Base-by-base conservation (phyloP, 2,888 invertebrate genomes). In the Aethes cnicana region DNA sequence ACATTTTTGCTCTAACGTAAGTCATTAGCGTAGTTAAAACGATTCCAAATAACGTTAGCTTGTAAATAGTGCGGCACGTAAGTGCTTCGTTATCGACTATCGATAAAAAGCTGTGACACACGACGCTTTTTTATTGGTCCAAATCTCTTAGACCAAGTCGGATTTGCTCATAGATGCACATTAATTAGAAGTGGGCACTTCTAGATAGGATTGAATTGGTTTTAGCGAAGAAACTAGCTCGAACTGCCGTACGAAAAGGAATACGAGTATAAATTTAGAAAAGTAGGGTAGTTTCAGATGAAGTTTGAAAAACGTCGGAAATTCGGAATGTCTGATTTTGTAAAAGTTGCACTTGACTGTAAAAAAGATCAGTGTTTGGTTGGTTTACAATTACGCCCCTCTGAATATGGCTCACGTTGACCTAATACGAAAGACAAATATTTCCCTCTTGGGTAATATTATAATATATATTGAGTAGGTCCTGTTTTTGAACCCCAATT, bases 151-250 rank as follows among this genome's bases (percentile, higher is more conserved):
- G 79, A 77, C 67, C 63, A 65, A 77, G 64, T 67, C 72, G 76
- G 71, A 76, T 73, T 82, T 81, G 84, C 85, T 86, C 85, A 84
- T 84, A 85, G 82, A 67, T 75, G 83, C 85, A 85, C 84, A 67
- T 74, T 70, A 64, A 62, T 63, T 78, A 84, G 80, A 79, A 55
- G 72, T 81, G 78, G 63, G 64, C 84, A 84, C 84, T 61, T 63
- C 67, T 84, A 84, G 81, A 77, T 84, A 84, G 79, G 63, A 54
- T 73, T 56, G 62, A 63, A 68, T 63, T 53, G 52, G 41, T 44
- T 42, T 37, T 49, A 53, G 43, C 43, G 53, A 57, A 4, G 25
- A 55, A 69, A 83, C 84, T 84, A 85, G 87, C 84, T 57, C 54
- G 72, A 74, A 84, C 84, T 86, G 86, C 85, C 86, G 81, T 69